phyloP scores from a whole-genome alignment of 2,797 vertebrate genomes.

The Pseudochirops corinnae region DNA sequence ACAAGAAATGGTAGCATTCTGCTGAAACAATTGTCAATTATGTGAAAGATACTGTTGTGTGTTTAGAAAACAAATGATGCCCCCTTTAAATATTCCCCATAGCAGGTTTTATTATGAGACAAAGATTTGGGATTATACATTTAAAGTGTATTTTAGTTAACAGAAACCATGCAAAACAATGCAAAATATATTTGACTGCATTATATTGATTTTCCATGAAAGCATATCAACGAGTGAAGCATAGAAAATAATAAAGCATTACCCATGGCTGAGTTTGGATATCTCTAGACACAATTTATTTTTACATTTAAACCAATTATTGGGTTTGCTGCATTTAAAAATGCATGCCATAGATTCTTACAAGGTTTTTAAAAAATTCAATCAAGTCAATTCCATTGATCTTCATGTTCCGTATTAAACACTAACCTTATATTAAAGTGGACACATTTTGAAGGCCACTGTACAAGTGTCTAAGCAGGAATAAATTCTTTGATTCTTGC shows the following conservation, averaged over 20 bases:
- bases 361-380: constrained; percentile 82
- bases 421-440: constrained; percentile 82
- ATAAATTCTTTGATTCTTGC: constrained; percentile 77
- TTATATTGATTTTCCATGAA: constrained; percentile 86
- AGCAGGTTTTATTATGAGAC: constrained; percentile 79
- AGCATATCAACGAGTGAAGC: constrained; percentile 86
- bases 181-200: constrained; percentile 82
- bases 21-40: constrained; percentile 83
- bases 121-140: constrained; percentile 69
- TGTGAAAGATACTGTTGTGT: constrained; percentile 76
- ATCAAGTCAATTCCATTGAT: constrained; percentile 84
- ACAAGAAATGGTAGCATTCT: constrained; percentile 78
- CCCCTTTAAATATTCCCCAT: constrained; percentile 76
- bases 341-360: constrained; percentile 81
- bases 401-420: constrained; percentile 84
- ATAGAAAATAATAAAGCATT: constrained; percentile 85
- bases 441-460: constrained; percentile 80
- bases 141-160: constrained; percentile 79
- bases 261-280: constrained; percentile 78
- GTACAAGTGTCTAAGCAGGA: constrained; percentile 72
- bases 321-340: constrained; percentile 83
- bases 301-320: constrained; percentile 86
- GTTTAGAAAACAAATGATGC: constrained; percentile 79
- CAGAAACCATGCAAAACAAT: constrained; percentile 76
- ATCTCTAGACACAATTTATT: constrained; percentile 85